phyloP scores from a whole-genome alignment of 1,140 invertebrate genomes.

The Dendroctonus valens region DNA sequence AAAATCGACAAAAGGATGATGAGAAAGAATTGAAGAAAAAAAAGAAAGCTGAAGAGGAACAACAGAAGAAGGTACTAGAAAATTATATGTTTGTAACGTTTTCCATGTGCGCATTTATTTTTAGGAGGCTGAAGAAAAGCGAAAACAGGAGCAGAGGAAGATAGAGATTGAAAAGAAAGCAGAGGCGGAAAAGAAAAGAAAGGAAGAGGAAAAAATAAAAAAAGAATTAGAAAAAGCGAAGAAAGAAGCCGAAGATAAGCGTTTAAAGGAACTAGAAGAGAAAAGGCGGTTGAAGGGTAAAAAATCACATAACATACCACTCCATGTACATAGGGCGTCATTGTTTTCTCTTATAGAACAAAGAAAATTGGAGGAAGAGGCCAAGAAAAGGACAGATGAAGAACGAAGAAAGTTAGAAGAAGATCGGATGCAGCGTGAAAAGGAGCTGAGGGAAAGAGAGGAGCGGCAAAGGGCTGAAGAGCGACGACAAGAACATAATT shows the following conservation, averaged over 20 bases:
- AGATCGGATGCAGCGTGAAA: conserved; percentile 36
- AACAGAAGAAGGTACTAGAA: conserved; percentile 33
- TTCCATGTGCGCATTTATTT: not conserved
- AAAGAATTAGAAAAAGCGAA: conserved; percentile 53
- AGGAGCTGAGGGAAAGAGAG: conserved; percentile 49
- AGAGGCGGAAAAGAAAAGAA: conserved; percentile 56
- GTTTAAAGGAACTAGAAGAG: conserved; percentile 49
- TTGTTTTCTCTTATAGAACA: conserved; percentile 42
- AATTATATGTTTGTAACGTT: not conserved
- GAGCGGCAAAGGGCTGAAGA: conserved; percentile 51
- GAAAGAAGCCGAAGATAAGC: conserved; percentile 54
- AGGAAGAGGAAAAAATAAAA: conserved; percentile 49
- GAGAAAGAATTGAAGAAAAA: conserved; percentile 36
- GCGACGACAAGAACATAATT: conserved; percentile 40
- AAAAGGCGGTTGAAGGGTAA: conserved; percentile 44
- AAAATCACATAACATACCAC: not conserved
- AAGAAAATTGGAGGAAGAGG: conserved; percentile 53
- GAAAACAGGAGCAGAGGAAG: conserved; percentile 50
- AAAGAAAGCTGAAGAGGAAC: conserved; percentile 36
- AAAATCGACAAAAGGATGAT: conserved; percentile 50
- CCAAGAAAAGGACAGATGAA: conserved; percentile 54
- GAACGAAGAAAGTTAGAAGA: conserved; percentile 50
- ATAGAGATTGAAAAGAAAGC: conserved; percentile 55
- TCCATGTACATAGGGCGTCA: too few species aligned
- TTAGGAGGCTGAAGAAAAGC: conserved; percentile 48